Base-by-base conservation (phyloP, 2,888 invertebrate species). In the Campopleginae sp. region DNA sequence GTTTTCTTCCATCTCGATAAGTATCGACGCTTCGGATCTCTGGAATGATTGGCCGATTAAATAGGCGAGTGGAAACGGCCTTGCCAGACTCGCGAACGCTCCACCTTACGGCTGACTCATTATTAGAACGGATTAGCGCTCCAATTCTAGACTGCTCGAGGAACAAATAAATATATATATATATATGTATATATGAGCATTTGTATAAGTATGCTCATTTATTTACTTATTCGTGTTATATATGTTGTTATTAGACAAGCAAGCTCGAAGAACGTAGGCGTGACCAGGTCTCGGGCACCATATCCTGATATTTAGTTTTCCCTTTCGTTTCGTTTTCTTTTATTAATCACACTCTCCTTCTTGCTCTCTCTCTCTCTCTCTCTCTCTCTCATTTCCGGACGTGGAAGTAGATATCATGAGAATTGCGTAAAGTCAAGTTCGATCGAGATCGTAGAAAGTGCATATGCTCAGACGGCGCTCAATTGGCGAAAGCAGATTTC, bases 81-180 rank as follows among this genome's bases (percentile, higher is more conserved):
- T 86, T 86, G 83, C 63, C 90, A 90, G 89, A 90, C 91, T 92
- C 92, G 92, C 88, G 84, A 85, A 87, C 51, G 61, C 74, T 58
- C 68, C 19, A 77, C 85, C 88, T 90, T 89, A 87, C 88, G 83
- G 88, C 89, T 91, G 90, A 92, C 87, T 91, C 90, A 89, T 88
- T 82, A 82, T 85, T 90, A 89, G 89, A 90, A 86, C 87, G 89
- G 88, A 89, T 88, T 88, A 85, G 81, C 85, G 87, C 61, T 82
- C 76, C 51, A 82, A 58, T 82, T 77, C 44, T 61, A 74, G 76
- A 80, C 76, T 61, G 23, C 58, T 76, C 61, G 27, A 61, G 19
- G 42, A 58, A 58, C 58, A 58, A 58, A 58, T 27, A 27, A 58
- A 58, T 58, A 54, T 54, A 27, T 12, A 12, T 54, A 12, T 58